Evolutionary conservation across 2,113 vertebrate genomes (phyloP), one percentile per base, ranked within the genome.

Genomic region (Barbus barbus): DNA sequence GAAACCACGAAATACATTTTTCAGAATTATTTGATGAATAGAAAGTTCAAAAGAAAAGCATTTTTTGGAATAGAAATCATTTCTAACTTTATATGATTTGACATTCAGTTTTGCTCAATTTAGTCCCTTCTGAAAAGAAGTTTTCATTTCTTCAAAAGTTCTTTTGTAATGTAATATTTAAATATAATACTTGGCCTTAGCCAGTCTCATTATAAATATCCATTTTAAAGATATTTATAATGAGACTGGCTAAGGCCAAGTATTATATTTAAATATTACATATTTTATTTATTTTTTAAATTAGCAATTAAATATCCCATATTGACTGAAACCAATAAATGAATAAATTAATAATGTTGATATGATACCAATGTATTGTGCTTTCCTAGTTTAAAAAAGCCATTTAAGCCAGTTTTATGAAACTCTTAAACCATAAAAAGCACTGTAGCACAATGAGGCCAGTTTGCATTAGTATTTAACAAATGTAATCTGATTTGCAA

Each of bases 401-500:
- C 1, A 48, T 48, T n/a, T n/a, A n/a, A n/a, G n/a, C n/a, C n/a
- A 48, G 48, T 51, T 51, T 53, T 53, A 20, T 53, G 18, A 53
- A 53, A 53, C 5, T 53, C 6, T 53, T 33, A 65, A 65, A 18
- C 14, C 61, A 33, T 67, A 33, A 67, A 36, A 67, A 36, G 28
- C 16, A 65, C 31, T 65, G 16, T 9, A 67, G 31, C 63, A 67
- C 18, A 77, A 56, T n/a, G 48, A 13, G 9, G 75, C 18, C 9
- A 58, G 51, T 77, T 77, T 77, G 48, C 48, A 20, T 13, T 18
- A 60, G 20, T 20, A 65, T 46, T 79, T 79, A 44, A 28, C 36
- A 65, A 38, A n/a, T 28, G 6, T 41, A 79, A 58, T 78, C 51
- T 46, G 24, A 28, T 65, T 63, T 48, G 38, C 78, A 80, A 16